A percentile compares a stretch with the other conserved stretches of the same genome.
Evolutionary conservation across 2,888 invertebrate genomes (phyloP).

Genomic region (Trichopria drosophilae): DNA sequence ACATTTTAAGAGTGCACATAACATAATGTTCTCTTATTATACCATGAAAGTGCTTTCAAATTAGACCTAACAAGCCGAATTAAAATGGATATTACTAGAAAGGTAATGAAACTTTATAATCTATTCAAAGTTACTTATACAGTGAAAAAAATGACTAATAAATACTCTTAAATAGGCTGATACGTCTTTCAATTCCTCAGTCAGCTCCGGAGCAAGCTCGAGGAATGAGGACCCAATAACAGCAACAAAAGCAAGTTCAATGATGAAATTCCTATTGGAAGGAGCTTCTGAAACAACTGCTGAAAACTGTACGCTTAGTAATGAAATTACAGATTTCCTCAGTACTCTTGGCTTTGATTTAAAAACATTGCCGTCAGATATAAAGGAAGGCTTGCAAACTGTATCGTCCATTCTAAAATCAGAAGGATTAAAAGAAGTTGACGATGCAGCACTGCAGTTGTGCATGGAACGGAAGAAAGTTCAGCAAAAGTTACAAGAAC

Average conservation of each 20-base stretch:
- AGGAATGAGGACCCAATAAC: constrained; percentile 18
- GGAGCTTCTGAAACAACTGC: constrained; percentile 45
- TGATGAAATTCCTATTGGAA: constrained; percentile 37
- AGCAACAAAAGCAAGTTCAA: constrained; percentile 19
- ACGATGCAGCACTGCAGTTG: constrained; percentile 40
- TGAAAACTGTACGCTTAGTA: constrained; percentile 41
- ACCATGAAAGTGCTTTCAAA: no score
- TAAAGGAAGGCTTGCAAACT: constrained; percentile 43
- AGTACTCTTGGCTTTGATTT: constrained; percentile 41
- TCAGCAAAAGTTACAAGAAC: constrained; percentile 37
- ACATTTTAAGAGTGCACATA: no score
- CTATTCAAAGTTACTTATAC: no score
- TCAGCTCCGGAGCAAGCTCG: constrained; percentile 17
- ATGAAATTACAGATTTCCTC: constrained; percentile 42
- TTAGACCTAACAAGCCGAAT: no score
- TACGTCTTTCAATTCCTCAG: no score
- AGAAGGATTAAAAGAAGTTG: constrained; percentile 42
- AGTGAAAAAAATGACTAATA: no score
- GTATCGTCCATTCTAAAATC: constrained; percentile 40
- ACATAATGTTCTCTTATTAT: no score
- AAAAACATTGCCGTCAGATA: constrained; percentile 40
- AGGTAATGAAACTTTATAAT: no score
- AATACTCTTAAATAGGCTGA: no score
- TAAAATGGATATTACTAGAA: no score
- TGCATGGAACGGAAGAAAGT: constrained; percentile 38